phyloP scores from a whole-genome alignment of 2,113 vertebrate genomes.

The Cephalopterus ornatus region DNA sequence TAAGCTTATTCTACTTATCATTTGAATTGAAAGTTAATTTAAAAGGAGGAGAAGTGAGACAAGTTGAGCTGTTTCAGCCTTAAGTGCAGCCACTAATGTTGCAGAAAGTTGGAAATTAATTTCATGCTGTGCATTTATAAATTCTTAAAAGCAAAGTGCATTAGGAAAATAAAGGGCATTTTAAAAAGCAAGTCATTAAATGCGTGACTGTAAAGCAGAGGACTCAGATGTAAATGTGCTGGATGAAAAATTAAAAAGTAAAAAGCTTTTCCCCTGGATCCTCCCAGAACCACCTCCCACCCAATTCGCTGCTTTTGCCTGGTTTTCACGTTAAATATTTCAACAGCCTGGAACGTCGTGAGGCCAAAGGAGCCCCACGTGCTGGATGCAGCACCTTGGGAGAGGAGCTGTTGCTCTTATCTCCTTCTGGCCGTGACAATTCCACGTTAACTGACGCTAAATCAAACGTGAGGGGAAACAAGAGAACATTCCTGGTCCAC shows the following conservation, averaged over 20 bases:
- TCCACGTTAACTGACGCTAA: rapidly evolving
- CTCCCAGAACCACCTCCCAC: background rate
- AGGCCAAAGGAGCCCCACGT: background rate
- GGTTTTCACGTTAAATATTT: background rate
- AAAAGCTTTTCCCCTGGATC: background rate
- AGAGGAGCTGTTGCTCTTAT: rapidly evolving
- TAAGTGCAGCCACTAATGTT: background rate
- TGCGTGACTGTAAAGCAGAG: background rate
- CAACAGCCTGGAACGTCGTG: rapidly evolving
- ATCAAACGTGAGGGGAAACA: background rate
- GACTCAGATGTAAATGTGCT: background rate
- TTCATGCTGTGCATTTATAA: background rate
- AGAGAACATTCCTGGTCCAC: background rate
- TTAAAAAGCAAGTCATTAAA: background rate
- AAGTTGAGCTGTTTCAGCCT: background rate
- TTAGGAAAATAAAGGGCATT: background rate
- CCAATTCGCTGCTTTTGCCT: background rate
- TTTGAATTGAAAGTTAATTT: background rate
- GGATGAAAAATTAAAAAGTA: background rate
- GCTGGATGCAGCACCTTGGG: rapidly evolving
- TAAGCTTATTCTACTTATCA: background rate
- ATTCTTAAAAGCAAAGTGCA: background rate
- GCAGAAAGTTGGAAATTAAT: background rate
- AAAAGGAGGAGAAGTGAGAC: background rate
- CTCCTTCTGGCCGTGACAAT: background rate